Percentiles rank a stretch among this genome's conserved stretches.
Evolutionary conservation across 2,888 invertebrate genomes (phyloP).

Genomic region (Allophyes oxyacanthae): DNA sequence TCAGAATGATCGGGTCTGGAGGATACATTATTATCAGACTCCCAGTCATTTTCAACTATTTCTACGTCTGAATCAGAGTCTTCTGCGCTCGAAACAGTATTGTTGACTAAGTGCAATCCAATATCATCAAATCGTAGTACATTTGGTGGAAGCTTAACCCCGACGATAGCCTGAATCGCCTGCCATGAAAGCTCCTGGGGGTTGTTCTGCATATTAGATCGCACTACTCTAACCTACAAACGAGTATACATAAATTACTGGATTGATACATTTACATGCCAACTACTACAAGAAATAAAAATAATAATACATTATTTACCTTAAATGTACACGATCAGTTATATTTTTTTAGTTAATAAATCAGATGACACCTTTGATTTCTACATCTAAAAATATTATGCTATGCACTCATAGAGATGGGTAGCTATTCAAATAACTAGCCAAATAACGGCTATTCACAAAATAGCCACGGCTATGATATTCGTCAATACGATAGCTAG

Average conservation of each 20-base stretch:
- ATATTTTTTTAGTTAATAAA: slow-evolving; percentile 72
- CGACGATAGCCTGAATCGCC: slow-evolving; percentile 89
- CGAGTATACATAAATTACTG: slow-evolving; percentile 84
- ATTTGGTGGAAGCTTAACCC: slow-evolving; percentile 88
- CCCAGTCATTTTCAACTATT: slow-evolving; percentile 88
- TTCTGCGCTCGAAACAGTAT: slow-evolving; percentile 82
- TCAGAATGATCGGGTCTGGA: slow-evolving; percentile 85
- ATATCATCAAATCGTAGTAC: slow-evolving; percentile 88
- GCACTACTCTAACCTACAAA: slow-evolving; percentile 90
- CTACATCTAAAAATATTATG: slow-evolving; percentile 90
- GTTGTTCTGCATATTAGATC: slow-evolving; percentile 90
- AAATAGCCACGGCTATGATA: too few species aligned
- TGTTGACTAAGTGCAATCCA: slow-evolving; percentile 85
- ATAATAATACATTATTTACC: slow-evolving; percentile 73
- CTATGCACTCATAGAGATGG: slow-evolving; percentile 34
- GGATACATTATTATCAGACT: slow-evolving; percentile 85
- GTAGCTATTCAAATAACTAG: too few species aligned
- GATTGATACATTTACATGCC: slow-evolving; percentile 58
- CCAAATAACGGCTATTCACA: too few species aligned
- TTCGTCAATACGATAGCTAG: too few species aligned
- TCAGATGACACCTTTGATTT: slow-evolving; percentile 84
- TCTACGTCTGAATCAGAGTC: slow-evolving; percentile 88
- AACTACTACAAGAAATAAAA: slow-evolving; percentile 48
- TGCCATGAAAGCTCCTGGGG: slow-evolving; percentile 90
- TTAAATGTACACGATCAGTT: slow-evolving; percentile 77